Conservation (phyloP, 2,797 vertebrate species). For the Ambastaia sidthimunki region DNA sequence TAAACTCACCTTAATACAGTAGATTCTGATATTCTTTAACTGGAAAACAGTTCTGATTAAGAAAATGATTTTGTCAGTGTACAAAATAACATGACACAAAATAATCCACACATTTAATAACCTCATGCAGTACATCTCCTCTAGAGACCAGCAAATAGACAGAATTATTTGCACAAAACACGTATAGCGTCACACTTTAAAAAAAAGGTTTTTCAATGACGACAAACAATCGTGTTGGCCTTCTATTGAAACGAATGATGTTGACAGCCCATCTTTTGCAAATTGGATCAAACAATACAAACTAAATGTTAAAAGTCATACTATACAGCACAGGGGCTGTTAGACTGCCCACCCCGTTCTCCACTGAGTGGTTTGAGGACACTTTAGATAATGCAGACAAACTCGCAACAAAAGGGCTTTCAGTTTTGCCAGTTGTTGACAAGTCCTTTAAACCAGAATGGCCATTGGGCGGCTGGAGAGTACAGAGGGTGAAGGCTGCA, state of each 20-base stretch:
- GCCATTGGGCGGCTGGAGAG: constrained; percentile 46
- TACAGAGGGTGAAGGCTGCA: constrained; percentile 28
- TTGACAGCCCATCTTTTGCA: constrained; percentile 4
- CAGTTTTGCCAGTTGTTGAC: constrained; percentile 53
- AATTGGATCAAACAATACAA: constrained; percentile 36
- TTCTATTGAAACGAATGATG: constrained; percentile 8
- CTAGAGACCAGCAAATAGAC: not conserved
- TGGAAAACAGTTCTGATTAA: not conserved
- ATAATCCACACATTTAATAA: not conserved
- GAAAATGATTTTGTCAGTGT: not conserved
- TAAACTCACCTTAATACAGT: too few relatives aligned
- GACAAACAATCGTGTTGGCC: not conserved
- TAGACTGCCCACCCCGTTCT: constrained; percentile 11
- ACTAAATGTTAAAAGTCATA: constrained; percentile 31
- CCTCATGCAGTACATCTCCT: not conserved
- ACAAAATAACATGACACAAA: not conserved
- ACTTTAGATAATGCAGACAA: constrained; percentile 59
- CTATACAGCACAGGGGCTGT: constrained; percentile 19
- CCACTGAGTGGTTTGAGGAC: constrained; percentile 36
- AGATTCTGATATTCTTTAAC: not conserved
- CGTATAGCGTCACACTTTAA: not conserved
- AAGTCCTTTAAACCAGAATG: constrained; percentile 42
- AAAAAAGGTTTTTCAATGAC: not conserved
- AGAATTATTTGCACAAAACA: not conserved
- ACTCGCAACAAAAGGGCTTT: constrained; percentile 52